A percentile compares a stretch with the other conserved stretches of the same genome.
phyloP scores from a whole-genome alignment of 2,797 vertebrate species.

The Siniperca undulata region DNA sequence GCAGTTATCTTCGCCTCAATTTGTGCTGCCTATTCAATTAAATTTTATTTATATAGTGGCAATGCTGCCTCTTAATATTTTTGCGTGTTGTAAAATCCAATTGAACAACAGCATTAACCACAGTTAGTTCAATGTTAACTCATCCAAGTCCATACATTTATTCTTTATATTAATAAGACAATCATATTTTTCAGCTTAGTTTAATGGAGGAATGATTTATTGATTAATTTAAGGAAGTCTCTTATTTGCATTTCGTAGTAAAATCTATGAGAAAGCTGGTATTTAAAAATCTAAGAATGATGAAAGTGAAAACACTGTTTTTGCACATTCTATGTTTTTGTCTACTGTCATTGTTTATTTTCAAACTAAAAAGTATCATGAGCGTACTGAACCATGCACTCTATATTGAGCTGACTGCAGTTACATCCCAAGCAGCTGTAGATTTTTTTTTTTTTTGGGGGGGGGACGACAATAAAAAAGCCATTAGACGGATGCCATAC shows the following conservation, averaged over 20 bases:
- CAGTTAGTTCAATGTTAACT: not conserved
- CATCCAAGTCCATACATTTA: not conserved
- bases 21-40: not conserved
- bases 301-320: not conserved
- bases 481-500: slow-evolving; percentile 75
- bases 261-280: not conserved
- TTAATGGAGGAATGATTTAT: not conserved
- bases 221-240: not conserved
- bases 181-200: not conserved
- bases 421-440: too few relatives aligned
- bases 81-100: not conserved
- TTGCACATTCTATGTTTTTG: not conserved
- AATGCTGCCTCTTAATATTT: not conserved
- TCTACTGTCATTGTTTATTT: not conserved
- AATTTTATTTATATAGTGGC: too few relatives aligned
- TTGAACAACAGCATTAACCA: not conserved
- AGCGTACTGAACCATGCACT: not conserved
- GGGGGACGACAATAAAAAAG: too few relatives aligned
- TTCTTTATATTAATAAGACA: too few relatives aligned
- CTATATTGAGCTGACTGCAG: too few relatives aligned
- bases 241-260: not conserved
- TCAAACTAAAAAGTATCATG: not conserved
- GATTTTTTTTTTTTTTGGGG: not conserved
- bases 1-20: not conserved
- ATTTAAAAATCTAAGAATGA: not conserved